Percentiles rank a stretch among this genome's conserved stretches.
Conservation (phyloP, 2,113 vertebrate species). For the Indri indri region DNA sequence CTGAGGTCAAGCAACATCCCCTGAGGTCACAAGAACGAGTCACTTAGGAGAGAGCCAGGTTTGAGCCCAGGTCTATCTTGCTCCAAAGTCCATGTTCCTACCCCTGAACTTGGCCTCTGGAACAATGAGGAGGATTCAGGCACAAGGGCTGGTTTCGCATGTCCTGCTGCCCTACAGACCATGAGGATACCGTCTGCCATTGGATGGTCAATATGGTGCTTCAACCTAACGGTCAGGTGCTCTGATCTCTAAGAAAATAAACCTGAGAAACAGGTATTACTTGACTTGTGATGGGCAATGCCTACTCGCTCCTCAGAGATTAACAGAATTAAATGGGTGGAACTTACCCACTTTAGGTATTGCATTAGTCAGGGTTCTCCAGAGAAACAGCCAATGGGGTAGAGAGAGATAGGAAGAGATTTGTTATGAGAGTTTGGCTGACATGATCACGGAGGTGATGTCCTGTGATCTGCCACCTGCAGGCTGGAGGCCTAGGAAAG, state of each 20-base stretch:
- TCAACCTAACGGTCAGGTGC: not conserved
- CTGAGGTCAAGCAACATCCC: no score
- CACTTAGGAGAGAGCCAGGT: no score
- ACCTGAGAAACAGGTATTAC: slow-evolving; percentile 8
- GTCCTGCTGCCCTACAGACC: no score
- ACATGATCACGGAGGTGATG: not conserved
- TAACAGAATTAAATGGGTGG: not conserved
- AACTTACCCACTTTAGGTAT: not conserved
- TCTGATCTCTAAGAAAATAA: not conserved
- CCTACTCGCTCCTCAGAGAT: rapidly evolving
- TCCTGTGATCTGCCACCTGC: not conserved
- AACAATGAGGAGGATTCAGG: no score
- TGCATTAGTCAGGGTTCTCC: no score
- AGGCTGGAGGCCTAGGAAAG: not conserved
- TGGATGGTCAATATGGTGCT: rapidly evolving
- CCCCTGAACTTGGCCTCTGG: no score
- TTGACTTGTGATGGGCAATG: not conserved
- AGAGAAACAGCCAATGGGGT: no score
- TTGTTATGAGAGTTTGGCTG: not conserved
- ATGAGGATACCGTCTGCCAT: rapidly evolving
- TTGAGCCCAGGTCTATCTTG: no score
- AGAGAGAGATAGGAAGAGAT: not conserved
- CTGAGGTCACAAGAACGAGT: no score
- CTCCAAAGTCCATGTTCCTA: no score
- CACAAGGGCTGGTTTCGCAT: no score